Evolutionary conservation across 2,113 vertebrate genomes (phyloP).

Genomic region (Syrmaticus mikado): DNA sequence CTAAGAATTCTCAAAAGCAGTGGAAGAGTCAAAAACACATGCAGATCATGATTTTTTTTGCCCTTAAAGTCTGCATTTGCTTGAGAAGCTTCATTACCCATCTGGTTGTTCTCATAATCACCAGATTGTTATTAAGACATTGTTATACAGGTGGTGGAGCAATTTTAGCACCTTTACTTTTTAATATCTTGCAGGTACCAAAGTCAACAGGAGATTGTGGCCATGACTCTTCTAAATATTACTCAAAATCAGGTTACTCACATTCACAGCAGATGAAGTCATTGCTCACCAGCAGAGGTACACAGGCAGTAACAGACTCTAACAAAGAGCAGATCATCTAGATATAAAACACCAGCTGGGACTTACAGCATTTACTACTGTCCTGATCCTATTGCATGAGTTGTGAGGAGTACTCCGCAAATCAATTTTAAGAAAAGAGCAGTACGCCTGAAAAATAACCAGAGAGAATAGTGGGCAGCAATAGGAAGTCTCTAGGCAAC

Average conservation of each 20-base stretch:
- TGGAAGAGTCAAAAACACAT: background rate
- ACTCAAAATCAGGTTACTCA: background rate
- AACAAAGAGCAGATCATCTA: background rate
- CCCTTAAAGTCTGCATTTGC: background rate
- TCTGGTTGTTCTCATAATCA: background rate
- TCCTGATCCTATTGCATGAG: background rate
- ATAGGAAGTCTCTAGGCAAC: background rate
- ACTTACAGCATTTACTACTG: background rate
- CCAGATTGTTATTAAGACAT: background rate
- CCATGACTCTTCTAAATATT: background rate
- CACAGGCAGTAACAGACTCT: background rate
- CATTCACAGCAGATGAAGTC: background rate
- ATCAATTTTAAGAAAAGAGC: background rate
- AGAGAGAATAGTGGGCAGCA: background rate
- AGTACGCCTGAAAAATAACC: slow-evolving; percentile 1
- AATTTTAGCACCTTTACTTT: background rate
- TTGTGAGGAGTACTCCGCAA: background rate
- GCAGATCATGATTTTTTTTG: background rate
- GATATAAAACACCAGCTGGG: background rate
- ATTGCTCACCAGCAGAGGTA: background rate
- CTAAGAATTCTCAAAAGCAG: background rate
- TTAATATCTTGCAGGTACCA: background rate
- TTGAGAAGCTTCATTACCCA: background rate
- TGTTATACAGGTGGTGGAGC: background rate
- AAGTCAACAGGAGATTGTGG: background rate